Conservation (phyloP, 2,797 vertebrate genomes). For the Urosaurus nigricauda region DNA sequence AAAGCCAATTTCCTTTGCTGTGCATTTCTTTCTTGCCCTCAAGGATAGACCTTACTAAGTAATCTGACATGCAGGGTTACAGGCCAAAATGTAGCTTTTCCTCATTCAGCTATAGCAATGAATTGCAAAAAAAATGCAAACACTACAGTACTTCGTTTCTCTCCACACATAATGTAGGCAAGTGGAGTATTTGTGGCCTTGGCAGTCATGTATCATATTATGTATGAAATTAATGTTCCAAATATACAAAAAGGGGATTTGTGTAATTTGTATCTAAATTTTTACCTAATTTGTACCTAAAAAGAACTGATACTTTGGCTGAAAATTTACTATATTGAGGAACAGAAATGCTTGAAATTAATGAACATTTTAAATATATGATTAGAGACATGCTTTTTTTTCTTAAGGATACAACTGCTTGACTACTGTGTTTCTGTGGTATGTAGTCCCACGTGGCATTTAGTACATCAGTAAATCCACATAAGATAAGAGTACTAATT, state of each 20-base stretch:
- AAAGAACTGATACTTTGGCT: not conserved
- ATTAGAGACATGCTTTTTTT: not conserved
- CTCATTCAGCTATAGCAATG: not conserved
- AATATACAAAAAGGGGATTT: not conserved
- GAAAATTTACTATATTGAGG: slow-evolving; percentile 6
- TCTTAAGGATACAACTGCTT: not conserved
- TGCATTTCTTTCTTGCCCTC: not conserved
- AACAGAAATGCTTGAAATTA: not conserved
- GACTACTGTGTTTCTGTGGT: not conserved
- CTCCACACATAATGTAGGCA: not conserved
- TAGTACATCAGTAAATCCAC: not conserved
- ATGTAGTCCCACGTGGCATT: not conserved
- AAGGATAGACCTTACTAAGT: not conserved
- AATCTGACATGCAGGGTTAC: not conserved
- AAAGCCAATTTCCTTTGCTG: not conserved
- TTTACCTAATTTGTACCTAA: not conserved
- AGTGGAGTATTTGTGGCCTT: not conserved
- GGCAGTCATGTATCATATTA: not conserved
- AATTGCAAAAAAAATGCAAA: not conserved
- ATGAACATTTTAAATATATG: not conserved
- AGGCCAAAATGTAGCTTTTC: not conserved
- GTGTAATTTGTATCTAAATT: not conserved
- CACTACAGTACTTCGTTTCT: not conserved
- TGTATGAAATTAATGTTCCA: not conserved
- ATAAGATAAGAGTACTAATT: not conserved